Evolutionary conservation across 2,113 vertebrate genomes (phyloP).

Genomic region (Oreamnos americanus): DNA sequence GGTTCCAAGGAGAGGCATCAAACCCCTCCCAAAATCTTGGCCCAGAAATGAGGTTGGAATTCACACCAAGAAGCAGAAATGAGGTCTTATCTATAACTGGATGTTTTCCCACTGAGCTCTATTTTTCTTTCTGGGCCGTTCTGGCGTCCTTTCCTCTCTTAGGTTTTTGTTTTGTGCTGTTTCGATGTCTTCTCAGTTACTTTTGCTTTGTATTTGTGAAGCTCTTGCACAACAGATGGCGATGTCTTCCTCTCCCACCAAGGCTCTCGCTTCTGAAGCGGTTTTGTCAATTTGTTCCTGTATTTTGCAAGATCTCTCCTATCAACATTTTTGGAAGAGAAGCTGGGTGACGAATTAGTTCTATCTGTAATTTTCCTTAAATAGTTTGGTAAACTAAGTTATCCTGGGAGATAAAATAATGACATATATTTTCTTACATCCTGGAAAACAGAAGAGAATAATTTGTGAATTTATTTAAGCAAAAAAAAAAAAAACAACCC

Average conservation of each 20-base stretch:
- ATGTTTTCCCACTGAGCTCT: not conserved
- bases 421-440: not conserved
- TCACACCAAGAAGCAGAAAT: not conserved
- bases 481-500: not conserved
- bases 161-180: not conserved
- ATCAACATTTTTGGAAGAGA: not conserved
- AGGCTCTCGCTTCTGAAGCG: not conserved
- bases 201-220: not conserved
- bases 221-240: not conserved
- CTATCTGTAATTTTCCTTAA: not conserved
- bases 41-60: not conserved
- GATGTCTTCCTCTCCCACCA: rapidly evolving
- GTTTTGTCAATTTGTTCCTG: too few relatives aligned
- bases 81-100: not conserved
- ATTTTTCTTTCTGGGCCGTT: not conserved
- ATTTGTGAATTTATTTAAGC: not conserved
- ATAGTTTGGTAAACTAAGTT: not conserved
- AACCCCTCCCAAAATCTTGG: not conserved
- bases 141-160: not conserved
- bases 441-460: not conserved
- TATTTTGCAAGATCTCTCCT: rapidly evolving
- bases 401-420: not conserved
- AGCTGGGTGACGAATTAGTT: not conserved
- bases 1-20: not conserved
- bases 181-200: not conserved